Evolutionary conservation across 2,888 invertebrate genomes (phyloP), one percentile per base, ranked within the genome.

Genomic region (Calliphora vomitoria): DNA sequence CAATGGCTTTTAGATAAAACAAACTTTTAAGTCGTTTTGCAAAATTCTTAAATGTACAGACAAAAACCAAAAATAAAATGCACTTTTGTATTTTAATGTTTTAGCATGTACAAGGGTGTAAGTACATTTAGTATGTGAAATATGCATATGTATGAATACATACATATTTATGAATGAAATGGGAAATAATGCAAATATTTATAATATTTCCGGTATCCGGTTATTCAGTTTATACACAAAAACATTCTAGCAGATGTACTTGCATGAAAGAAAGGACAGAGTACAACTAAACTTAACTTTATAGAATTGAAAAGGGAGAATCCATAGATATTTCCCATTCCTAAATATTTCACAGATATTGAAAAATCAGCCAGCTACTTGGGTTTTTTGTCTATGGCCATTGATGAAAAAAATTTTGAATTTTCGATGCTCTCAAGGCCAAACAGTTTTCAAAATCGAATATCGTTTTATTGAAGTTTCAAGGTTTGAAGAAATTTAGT

Each of bases 121-220:
- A 20, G 55, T 3, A 25, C 18, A 74, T 53, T 58, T 35, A 50
- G 41, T 15, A 83, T 55, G 5, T 66, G 53, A 75, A 62, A 50
- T 31, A 64, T 47, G 35, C 18, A 13, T 50, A 50, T 35, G n/a
- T 13, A 20, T 50, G 20, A 25, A 53, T 64, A 41, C 53, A 11
- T 47, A 18, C 18, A 41, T n/a, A 64, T 64, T 66, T 66, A 31
- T 20, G 35, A 38, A 55, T 18, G 55, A 55, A 55, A 60, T 69
- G 18, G 50, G 38, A 53, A 68, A 47, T 79, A 74, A 74, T 62
- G 53, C 50, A 85, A 87, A 84, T 84, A 78, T 84, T 78, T 74
- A 55, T 62, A 78, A 68, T 78, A 68, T 74, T 74, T 81, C 78
- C 81, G 81, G 72, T 25, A 84, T 84, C 60, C 81, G 81, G 69